Base-by-base conservation (phyloP, 2,888 invertebrate species). In the Abrostola tripartita region DNA sequence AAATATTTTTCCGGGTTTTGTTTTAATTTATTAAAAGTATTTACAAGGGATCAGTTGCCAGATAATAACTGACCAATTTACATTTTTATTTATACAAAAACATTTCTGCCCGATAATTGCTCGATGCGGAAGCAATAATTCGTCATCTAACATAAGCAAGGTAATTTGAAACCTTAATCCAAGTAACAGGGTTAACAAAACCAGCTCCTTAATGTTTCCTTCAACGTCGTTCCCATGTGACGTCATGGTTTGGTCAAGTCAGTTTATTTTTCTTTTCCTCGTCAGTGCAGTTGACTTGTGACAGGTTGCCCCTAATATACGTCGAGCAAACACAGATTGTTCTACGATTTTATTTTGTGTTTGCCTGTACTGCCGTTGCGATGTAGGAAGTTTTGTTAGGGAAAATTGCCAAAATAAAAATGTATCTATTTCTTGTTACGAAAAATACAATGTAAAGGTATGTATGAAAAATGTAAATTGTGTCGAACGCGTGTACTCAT, bases 301-400 rank as follows among this genome's bases (percentile, higher is more conserved):
- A 74, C 57, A 62, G 47, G 62, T 61, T 54, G 12, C 53, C 37
- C 38, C 56, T 71, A 69, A 58, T 62, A 69, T 54, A 62, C 52
- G 70, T 69, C 49, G 11, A 36, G 42, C 54, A n/a, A 47, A 44
- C 61, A 44, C 14, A 42, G 50, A 69, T 62, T 69, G 44, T 8
- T 53, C 37, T 37, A 38, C 42, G n/a, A 57, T 74, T 57, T 69
- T 62, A 61, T 74, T 70, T 70, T 61, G 50, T 40, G 5, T 40
- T 40, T 40, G 10, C 10, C 10, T 40, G 7, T 40, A 40, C 40
- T 5, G 40, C 40, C 10, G 40, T 40, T 7, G 1, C 0, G 40
- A 0, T 40, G 40, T 40, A 7, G 10, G 40, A 40, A 9, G 7
- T 1, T n/a, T 40, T 2, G 24, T 24, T 24, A 24, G 24, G 24